Base-by-base conservation (phyloP, 2,888 invertebrate genomes). In the Drosophila ezoana region DNA sequence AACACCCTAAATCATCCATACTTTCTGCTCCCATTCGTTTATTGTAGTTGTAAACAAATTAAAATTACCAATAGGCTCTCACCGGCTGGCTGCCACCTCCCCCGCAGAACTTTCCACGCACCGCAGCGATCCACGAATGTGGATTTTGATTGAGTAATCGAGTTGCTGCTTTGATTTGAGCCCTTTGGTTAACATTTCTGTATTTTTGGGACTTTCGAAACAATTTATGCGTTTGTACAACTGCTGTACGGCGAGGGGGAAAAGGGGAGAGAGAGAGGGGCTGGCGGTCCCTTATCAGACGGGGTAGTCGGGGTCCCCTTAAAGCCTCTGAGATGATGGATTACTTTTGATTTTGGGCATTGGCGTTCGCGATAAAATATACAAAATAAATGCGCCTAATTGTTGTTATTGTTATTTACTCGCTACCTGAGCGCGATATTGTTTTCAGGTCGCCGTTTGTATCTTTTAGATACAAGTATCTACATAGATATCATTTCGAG, bases 21-120 rank as follows among this genome's bases (percentile, higher is more conserved):
- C 8, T 47, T 41, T 16, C 11, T 35, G 38, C 10, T 40, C 37
- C 20, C 14, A 41, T 77, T 60, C 65, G 49, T 67, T 74, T 76
- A 84, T 82, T 82, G 64, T 75, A 75, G 87, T 80, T 84, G 89
- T 84, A 88, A 88, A 88, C 87, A 88, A 83, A 84, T 84, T 84
- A 83, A 80, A 86, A 83, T 83, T 61, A 76, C 71, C 80, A 75
- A 81, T 78, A 72, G 66, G 51, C 56, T 79, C 76, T 65, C 73
- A 63, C 57, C 33, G 49, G n/a, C 11, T 40, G 44, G 11, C 8
- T 38, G 32, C 33, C 33, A 10, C 45, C 18, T 23, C 58, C 52
- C 61, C 68, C 58, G 38, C 28, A 18, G 5, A 45, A 32, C 51
- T 54, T 40, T 33, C 3, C 11, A 14, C 23, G 28, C 45, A 38